Base-by-base conservation (phyloP, 1,140 invertebrate species). In the Archivesica marissinica region DNA sequence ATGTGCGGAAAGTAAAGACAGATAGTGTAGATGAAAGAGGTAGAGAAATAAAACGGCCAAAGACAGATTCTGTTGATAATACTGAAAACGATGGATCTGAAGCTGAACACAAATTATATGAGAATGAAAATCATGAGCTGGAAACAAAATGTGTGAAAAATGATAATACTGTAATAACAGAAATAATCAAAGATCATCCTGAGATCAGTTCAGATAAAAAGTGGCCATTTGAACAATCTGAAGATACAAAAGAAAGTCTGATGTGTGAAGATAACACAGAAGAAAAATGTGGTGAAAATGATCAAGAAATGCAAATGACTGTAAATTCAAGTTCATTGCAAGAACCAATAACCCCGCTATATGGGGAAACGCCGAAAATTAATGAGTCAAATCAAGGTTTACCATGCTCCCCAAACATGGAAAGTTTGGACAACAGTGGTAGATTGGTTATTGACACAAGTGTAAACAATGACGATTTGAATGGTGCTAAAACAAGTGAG, bases 341-440 rank as follows among this genome's bases (percentile, higher is more conserved):
- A 61, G 80, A 83, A 44, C 80, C 80, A 7, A n/a, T 61, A 6
- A 83, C 80, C 2, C 80, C 80, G 17, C 38, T 75, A n/a, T 83
- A 83, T 75, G 80, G 80, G 15, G 66, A 83, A 66, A 83, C 80
- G 2, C 80, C 80, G 0, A 83, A 83, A 61, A 23, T 83, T 25
- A 75, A 70, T 39, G 80, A 83, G 75, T 83, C 54, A n/a, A 83
- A 75, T 20, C 64, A 83, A 64, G 80, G 80, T 9, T 50, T 79
- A 47, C 77, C 77, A n/a, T 79, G 77, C 68, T 79, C 77, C 20
- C 77, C 77, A 0, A 79, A 64, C 17, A 79, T 79, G 77, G 77
- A 79, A 4, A 72, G 68, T 47, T 25, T 72, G 30, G 68, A 50
- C 20, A 41, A 72, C 20, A 23, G 41, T 72, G 68, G 68, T 13